Conservation (phyloP, 2,888 invertebrate species). For the Portevinia maculata region DNA sequence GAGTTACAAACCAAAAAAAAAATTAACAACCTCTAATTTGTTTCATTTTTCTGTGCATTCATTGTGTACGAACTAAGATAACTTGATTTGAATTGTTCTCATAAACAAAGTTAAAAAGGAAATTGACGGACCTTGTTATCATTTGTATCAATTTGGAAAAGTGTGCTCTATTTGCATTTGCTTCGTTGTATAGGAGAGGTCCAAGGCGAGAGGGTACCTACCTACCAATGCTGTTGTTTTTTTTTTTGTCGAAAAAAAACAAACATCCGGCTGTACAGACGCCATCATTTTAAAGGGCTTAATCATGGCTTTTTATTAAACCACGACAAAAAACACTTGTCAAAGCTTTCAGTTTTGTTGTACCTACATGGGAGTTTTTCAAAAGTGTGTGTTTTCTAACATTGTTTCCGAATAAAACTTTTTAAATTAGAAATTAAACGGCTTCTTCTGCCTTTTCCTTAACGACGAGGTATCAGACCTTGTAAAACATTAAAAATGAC, state of each 20-base stretch:
- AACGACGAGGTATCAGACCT: no score
- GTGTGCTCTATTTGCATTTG: conserved; percentile 51
- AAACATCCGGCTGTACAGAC: conserved; percentile 43
- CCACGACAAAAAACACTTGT: conserved; percentile 24
- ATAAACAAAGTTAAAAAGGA: conserved; percentile 21
- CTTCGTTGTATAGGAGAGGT: conserved; percentile 46
- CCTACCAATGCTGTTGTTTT: no score
- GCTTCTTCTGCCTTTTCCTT: no score
- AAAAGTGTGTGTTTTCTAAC: background rate
- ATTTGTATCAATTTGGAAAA: conserved; percentile 62
- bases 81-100: conserved; percentile 69
- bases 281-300: conserved; percentile 10
- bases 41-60: conserved; percentile 62
- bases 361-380: background rate
- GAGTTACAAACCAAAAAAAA: conserved; percentile 5
- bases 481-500: no score
- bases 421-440: background rate
- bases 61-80: conserved; percentile 58
- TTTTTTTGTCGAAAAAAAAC: conserved; percentile 24
- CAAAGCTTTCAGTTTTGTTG: conserved; percentile 17
- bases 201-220: conserved; percentile 49
- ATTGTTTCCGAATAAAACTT: background rate
- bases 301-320: conserved; percentile 33
- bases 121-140: conserved; percentile 65
- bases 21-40: conserved; percentile 58